A percentile compares a stretch with the other conserved stretches of the same genome.
Conservation (phyloP, 2,888 invertebrate species). For the Hypsopygia costalis region DNA sequence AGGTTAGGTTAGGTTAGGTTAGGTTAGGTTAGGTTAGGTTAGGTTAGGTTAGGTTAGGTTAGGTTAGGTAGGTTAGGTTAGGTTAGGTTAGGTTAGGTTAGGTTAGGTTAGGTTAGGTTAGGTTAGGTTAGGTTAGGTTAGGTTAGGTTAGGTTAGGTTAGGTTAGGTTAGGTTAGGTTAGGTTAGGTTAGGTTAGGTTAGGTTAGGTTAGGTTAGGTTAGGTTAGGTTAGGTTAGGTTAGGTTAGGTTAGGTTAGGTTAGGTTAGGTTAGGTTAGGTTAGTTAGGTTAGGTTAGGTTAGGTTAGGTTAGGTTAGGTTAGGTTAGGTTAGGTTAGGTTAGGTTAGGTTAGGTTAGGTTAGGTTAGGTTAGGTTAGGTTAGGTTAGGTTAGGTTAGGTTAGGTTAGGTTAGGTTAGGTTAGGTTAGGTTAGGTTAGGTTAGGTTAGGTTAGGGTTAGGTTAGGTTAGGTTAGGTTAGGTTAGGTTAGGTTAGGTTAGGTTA, state of each 20-base stretch:
- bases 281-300: constrained; percentile 13
- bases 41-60: constrained; percentile 13
- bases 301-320: constrained; percentile 15
- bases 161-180: constrained; percentile 13
- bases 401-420: constrained; percentile 14
- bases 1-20: constrained; percentile 13
- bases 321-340: constrained; percentile 13
- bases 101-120: constrained; percentile 12
- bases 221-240: constrained; percentile 15
- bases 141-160: constrained; percentile 14
- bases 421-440: constrained; percentile 18
- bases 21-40: constrained; percentile 12
- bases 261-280: constrained; percentile 16
- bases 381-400: constrained; percentile 15
- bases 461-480: constrained; percentile 17
- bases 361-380: constrained; percentile 16
- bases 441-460: constrained; percentile 16
- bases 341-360: constrained; percentile 13
- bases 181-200: constrained; percentile 16
- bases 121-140: constrained; percentile 14
- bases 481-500: constrained; percentile 17
- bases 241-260: constrained; percentile 17
- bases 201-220: constrained; percentile 17
- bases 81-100: constrained; percentile 13
- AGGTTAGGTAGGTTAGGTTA: constrained; percentile 13